Evolutionary conservation across 2,797 vertebrate species (phyloP), one percentile per base, ranked within the genome.

Genomic region (Ptychobarbus kaznakovi): DNA sequence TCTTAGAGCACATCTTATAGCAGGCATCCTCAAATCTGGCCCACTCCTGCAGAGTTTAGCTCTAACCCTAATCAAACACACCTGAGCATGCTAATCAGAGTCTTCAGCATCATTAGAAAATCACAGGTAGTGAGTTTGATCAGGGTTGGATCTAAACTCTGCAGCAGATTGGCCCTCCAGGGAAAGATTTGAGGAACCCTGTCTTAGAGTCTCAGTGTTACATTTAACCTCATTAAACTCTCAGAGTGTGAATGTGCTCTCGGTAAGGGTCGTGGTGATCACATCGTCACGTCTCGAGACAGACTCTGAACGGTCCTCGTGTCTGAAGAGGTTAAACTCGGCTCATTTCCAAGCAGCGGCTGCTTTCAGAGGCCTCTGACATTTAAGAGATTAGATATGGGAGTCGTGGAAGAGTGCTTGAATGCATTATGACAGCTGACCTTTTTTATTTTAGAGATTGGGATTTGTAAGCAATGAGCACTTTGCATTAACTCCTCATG

Each of bases 401-500:
- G 85, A 91, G 80, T 65, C 79, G 68, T 86, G 83, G 82, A 82
- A 85, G 83, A 78, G 78, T 87, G 89, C 81, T 78, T 85, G 66
- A 63, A 81, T 86, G 85, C 86, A 77, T 91, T 92, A 88, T 91
- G 88, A 92, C 90, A 91, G 86, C 85, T 92, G 92, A 92, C 93
- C 93, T 94, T 94, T 89, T 94, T 86, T 66, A 87, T 65, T 87
- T 88, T 65, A 80, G 87, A 89, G 83, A 88, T 86, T 85, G 86
- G 80, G 87, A 89, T 90, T 87, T 88, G 87, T 88, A 84, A 89
- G 89, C 38, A 46, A 88, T 58, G 56, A 85, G 83, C 68, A 51
- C 90, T 94, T 91, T 90, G 89, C 93, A 94, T 94, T 91, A 89
- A 35, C 16, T n/a, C n/a, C 82, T 86, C 88, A 51, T 70, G 86